Percentiles rank a stretch among this genome's conserved stretches.
These are phyloP conservation scores for Lepidurus arcticus DNA, from an alignment of 1,140 invertebrate species.

Conservation along the genomic window DNA sequence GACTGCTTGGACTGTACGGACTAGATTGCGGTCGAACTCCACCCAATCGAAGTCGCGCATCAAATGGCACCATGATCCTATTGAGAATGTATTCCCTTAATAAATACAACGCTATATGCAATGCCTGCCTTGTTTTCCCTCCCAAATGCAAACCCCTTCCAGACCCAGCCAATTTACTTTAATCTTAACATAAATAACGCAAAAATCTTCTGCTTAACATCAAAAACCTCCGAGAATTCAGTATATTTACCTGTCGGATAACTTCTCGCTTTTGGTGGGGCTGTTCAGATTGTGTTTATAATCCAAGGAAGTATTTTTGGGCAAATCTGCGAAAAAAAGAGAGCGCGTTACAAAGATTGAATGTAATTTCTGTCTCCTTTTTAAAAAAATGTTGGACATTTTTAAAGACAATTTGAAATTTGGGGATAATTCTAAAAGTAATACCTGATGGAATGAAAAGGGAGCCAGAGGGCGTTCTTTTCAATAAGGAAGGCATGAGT, in stretches of 20 bases:
- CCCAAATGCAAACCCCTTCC: no score
- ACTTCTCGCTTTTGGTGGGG: constrained; percentile 65
- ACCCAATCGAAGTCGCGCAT: constrained; percentile 43
- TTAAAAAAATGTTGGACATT: not conserved
- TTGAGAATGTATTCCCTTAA: constrained; percentile 32
- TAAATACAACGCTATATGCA: constrained; percentile 28
- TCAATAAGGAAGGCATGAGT: constrained; percentile 25
- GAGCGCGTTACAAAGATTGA: not conserved
- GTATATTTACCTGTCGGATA: constrained; percentile 58
- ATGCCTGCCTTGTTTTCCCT: no score
- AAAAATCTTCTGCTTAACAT: no score
- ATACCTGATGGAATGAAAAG: constrained; percentile 27
- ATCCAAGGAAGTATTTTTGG: constrained; percentile 79
- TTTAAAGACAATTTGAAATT: not conserved
- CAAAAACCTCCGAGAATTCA: no score
- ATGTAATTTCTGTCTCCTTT: no score
- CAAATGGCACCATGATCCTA: constrained; percentile 52
- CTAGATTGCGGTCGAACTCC: constrained; percentile 38
- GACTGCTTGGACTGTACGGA: constrained; percentile 64
- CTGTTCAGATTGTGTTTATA: constrained; percentile 79
- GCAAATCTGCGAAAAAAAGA: constrained; percentile 61
- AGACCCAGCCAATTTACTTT: no score
- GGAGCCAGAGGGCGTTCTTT: constrained; percentile 26
- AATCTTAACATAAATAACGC: no score
- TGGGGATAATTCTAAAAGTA: not conserved